Evolutionary conservation across 2,797 vertebrate species (phyloP).

Genomic region (Heteromormyrus szaboi): DNA sequence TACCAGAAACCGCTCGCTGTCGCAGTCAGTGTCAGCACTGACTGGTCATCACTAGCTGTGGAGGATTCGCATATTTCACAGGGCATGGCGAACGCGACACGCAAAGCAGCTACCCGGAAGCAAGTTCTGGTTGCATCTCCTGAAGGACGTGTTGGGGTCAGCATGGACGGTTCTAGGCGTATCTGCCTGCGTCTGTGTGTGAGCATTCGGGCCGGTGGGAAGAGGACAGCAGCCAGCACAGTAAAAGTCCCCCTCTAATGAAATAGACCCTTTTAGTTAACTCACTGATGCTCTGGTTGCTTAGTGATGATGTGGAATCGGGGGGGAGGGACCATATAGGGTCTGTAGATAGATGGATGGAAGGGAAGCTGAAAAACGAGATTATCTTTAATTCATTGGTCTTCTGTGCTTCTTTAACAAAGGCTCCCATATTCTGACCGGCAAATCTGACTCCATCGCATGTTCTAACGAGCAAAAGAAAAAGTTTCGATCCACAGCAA

Average conservation of each 20-base stretch:
- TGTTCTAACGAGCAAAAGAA: not conserved
- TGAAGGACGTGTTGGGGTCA: not conserved
- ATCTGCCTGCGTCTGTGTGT: not conserved
- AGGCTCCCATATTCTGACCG: not conserved
- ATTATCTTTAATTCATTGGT: not conserved
- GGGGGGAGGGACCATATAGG: not conserved
- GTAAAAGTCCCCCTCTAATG: not conserved
- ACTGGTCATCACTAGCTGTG: not conserved
- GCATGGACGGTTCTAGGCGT: not conserved
- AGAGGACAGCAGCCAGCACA: constrained; percentile 18
- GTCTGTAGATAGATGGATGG: not conserved
- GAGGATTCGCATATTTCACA: not conserved
- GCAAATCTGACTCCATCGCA: not conserved
- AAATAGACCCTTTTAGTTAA: constrained; percentile 3
- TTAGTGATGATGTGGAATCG: not conserved
- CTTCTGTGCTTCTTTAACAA: not conserved
- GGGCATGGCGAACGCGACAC: not conserved
- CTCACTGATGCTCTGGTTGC: not conserved
- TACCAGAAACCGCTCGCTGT: not conserved
- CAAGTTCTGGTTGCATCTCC: not conserved
- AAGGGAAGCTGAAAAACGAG: not conserved
- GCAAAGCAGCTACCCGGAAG: not conserved
- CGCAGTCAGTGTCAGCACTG: not conserved
- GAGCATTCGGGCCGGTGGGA: not conserved
- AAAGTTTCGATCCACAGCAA: not conserved